Base-by-base conservation (phyloP, 2,888 invertebrate species). In the Drosophila subquinaria region DNA sequence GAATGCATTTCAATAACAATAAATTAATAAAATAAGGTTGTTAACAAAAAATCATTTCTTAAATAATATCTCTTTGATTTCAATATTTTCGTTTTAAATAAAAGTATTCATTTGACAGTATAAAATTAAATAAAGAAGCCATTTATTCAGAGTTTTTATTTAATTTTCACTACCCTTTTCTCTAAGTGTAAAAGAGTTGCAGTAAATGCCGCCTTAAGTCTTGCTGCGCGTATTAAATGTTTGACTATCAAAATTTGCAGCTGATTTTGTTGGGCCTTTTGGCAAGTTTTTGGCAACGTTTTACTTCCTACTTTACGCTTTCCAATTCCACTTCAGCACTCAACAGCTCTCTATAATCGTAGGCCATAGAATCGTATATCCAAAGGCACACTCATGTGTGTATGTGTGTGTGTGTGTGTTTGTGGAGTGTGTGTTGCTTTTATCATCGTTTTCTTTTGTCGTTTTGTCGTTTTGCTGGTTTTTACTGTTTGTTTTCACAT, bases 401-500 rank as follows among this genome's bases (percentile, higher is more conserved):
- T 9, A 42, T 55, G 38, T 30, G 13, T 20, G 20, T 20, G 20
- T 20, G 20, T 20, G 20, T 20, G 2, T 11, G 30, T 67, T 52
- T 42, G 38, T 45, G 48, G 15, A 71, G 45, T 65, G 62, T 42
- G 38, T 52, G 55, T 15, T 43, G 47, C 55, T 68, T 65, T 69
- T 76, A 69, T 60, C 60, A 68, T 50, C 53, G 52, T 73, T 51
- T 61, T 65, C 55, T 42, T 59, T 65, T 50, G 61, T 62, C 52
- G 70, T 42, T 59, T 65, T 50, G 61, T 62, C 52, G 70, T 56
- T 73, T 70, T 79, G 56, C 73, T 71, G 74, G 75, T 66, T 78
- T 74, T 61, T 63, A 69, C 73, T 79, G 73, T 79, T 79, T 76
- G 79, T 76, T 76, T 79, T 73, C 50, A 35, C 67, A 70, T 70